These are phyloP conservation scores for Tipula unca DNA, from an alignment of 2,888 invertebrate genomes.

Conservation along the genomic window DNA sequence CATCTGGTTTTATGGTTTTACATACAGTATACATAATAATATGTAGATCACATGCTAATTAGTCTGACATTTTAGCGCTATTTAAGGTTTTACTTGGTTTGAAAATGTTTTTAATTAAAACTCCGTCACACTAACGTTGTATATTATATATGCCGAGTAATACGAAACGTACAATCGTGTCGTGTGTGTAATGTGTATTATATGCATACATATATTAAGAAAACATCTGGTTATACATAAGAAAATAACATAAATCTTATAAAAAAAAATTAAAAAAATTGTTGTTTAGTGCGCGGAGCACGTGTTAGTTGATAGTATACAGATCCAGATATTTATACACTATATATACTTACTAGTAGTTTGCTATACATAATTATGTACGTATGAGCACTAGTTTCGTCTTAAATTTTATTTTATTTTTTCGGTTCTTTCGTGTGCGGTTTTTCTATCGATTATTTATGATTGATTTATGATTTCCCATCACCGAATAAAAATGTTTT, in stretches of 20 bases:
- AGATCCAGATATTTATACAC: not conserved
- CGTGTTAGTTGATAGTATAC: not conserved
- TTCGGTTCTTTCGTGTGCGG: not conserved
- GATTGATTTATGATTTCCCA: not conserved
- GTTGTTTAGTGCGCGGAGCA: slow-evolving; percentile 2
- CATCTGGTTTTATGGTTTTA: not conserved
- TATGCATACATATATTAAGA: not conserved
- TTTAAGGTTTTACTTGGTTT: not conserved
- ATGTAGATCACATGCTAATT: slow-evolving; percentile 8
- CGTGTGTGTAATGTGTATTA: not conserved
- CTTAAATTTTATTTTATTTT: not conserved
- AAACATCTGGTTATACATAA: slow-evolving; percentile 8
- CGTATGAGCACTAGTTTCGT: not conserved
- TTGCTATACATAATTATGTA: not conserved
- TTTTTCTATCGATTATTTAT: not conserved
- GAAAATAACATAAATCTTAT: not conserved
- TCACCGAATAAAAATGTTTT: not conserved
- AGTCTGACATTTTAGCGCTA: not conserved
- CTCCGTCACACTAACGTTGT: not conserved
- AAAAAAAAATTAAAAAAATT: too few relatives aligned
- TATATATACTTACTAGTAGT: not conserved
- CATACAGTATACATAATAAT: not conserved
- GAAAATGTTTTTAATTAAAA: not conserved
- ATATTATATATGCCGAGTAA: not conserved
- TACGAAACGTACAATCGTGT: not conserved